phyloP scores from a whole-genome alignment of 2,797 vertebrate genomes.

The Acomys russatus region DNA sequence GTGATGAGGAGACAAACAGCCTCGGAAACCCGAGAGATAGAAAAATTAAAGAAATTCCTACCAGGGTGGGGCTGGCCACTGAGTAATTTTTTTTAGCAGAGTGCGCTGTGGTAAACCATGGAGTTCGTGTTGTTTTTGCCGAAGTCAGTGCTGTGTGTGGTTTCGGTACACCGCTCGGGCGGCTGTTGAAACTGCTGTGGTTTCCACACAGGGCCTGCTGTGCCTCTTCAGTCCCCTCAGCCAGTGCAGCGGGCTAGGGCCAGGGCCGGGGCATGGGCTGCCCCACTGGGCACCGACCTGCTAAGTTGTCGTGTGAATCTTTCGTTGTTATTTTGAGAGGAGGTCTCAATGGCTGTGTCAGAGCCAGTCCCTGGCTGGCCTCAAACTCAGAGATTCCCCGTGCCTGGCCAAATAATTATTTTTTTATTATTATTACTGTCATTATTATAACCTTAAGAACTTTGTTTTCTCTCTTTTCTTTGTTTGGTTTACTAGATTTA shows the following conservation, averaged over 20 bases:
- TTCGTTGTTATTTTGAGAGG: not conserved
- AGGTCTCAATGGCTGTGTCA: too few relatives aligned
- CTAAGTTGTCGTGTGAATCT: not conserved
- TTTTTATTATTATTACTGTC: not conserved
- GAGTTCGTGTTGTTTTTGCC: conserved; percentile 87
- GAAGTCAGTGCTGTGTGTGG: conserved; percentile 88
- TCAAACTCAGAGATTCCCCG: not conserved
- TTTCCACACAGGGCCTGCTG: conserved; percentile 88
- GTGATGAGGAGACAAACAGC: not conserved
- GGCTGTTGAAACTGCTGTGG: conserved; percentile 93
- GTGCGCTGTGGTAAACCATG: conserved; percentile 86
- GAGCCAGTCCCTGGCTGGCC: not conserved
- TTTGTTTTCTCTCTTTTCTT: not conserved
- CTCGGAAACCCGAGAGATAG: conserved; percentile 54
- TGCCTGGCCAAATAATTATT: not conserved
- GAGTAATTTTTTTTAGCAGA: conserved; percentile 72
- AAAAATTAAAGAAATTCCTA: conserved; percentile 80
- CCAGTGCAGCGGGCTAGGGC: not conserved
- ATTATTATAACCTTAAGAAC: not conserved
- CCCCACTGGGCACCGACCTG: not conserved
- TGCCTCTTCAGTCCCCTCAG: conserved; percentile 81
- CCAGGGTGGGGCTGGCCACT: conserved; percentile 85
- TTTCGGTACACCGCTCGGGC: conserved; percentile 90
- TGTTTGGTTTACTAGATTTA: not conserved
- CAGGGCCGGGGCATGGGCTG: too few relatives aligned